These are phyloP conservation scores for Lepidocyrtoides sp. DNA, from an alignment of 2,888 invertebrate species.

Conservation along the genomic window DNA sequence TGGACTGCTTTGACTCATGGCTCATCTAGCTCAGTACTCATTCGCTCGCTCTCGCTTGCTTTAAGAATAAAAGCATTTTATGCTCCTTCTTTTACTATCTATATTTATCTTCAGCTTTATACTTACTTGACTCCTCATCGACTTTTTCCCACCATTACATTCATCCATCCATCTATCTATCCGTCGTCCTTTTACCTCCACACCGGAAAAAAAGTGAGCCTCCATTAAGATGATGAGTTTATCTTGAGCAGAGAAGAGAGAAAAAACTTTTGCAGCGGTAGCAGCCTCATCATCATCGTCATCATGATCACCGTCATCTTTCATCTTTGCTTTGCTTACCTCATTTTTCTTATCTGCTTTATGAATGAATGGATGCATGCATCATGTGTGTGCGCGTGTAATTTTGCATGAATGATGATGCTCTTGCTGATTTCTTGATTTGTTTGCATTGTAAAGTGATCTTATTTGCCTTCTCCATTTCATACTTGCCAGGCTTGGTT, in stretches of 20 bases:
- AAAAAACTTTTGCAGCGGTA: not conserved
- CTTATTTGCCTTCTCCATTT: not conserved
- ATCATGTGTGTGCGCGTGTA: not conserved
- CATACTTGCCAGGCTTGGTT: not conserved
- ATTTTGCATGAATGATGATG: conserved; percentile 34
- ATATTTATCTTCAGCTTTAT: too few relatives aligned
- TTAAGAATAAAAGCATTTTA: conserved; percentile 26
- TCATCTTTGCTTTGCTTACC: conserved; percentile 34
- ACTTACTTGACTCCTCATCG: conserved; percentile 5
- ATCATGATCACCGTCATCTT: conserved; percentile 33
- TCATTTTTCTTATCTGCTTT: conserved; percentile 22
- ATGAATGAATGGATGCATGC: not conserved
- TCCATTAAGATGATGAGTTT: conserved; percentile 35
- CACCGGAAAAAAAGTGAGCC: conserved; percentile 19
- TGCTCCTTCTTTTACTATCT: not conserved
- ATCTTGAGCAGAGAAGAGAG: not conserved
- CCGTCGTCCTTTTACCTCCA: not conserved
- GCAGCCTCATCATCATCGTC: conserved; percentile 12
- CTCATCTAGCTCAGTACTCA: conserved; percentile 22
- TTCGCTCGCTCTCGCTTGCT: not conserved
- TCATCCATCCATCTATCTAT: conserved; percentile 9
- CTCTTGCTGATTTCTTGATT: conserved; percentile 12
- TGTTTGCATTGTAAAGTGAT: not conserved
- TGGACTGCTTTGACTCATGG: conserved; percentile 20
- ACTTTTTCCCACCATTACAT: conserved; percentile 29